These are phyloP conservation scores for Melinopterus prodromus DNA, from an alignment of 2,888 invertebrate species.

Conservation along the genomic window DNA sequence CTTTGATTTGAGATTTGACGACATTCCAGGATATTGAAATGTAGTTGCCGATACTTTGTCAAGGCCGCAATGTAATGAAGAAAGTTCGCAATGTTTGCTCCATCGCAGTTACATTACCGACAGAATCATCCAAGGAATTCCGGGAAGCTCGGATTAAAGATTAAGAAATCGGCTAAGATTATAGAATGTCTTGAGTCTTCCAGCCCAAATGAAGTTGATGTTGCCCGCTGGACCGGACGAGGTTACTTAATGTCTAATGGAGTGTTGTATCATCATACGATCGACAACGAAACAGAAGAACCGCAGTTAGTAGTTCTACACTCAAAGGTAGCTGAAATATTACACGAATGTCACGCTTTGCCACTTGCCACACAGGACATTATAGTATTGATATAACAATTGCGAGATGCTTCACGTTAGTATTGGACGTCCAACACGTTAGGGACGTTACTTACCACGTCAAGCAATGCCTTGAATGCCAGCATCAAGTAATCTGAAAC, in stretches of 20 bases:
- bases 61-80: conserved; percentile 17
- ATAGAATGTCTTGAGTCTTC: no score
- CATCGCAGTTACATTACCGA: not conserved
- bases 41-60: conserved; percentile 36
- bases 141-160: conserved; percentile 38
- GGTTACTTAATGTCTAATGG: conserved; percentile 35
- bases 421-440: conserved; percentile 39
- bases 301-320: conserved; percentile 38
- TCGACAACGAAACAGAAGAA: no score
- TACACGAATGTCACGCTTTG: conserved; percentile 36
- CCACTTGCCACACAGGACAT: conserved; percentile 40
- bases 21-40: conserved; percentile 31
- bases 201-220: conserved; percentile 20
- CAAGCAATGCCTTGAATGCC: conserved; percentile 35
- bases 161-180: conserved; percentile 38
- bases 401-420: conserved; percentile 20
- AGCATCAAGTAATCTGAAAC: conserved; percentile 35
- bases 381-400: conserved; percentile 37
- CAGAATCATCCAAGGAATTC: conserved; percentile 50
- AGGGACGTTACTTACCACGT: conserved; percentile 34
- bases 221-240: conserved; percentile 32
- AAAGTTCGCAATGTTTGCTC: not conserved
- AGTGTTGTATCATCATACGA: no score
- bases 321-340: conserved; percentile 32
- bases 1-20: conserved; percentile 51